These are phyloP conservation scores for Protobothrops flavoviridis DNA, from an alignment of 2,113 vertebrate species.

Conservation along the genomic window DNA sequence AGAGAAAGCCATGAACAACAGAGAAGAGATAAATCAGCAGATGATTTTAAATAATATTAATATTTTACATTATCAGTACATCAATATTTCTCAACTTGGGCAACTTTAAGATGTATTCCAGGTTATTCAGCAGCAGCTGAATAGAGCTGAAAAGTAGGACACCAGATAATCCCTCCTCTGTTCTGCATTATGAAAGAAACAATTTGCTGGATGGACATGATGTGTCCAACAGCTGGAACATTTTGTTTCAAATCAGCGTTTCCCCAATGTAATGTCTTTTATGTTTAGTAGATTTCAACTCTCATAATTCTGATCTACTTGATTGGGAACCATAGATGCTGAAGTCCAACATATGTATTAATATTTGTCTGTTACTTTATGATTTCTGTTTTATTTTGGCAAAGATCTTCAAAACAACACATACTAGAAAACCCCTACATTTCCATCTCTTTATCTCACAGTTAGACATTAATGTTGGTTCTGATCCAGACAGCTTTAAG, in stretches of 20 bases:
- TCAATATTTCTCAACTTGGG: not conserved
- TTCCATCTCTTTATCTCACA: conserved; percentile 32
- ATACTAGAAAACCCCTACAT: conserved; percentile 6
- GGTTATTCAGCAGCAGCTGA: not conserved
- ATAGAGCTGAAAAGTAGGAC: not conserved
- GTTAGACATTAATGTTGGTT: conserved; percentile 26
- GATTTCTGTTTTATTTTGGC: conserved; percentile 18
- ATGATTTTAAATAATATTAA: not conserved
- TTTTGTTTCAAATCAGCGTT: not conserved
- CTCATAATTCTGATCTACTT: not conserved
- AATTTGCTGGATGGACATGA: not conserved
- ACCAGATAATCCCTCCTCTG: not conserved
- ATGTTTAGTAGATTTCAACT: not conserved
- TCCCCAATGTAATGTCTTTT: not conserved
- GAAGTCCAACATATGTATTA: not conserved
- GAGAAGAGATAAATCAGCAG: not conserved
- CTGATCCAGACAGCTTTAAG: conserved; percentile 40
- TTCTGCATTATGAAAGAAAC: not conserved
- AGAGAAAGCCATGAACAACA: not conserved
- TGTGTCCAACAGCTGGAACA: not conserved
- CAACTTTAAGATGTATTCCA: not conserved
- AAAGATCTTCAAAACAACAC: conserved; percentile 25
- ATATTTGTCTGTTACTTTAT: not conserved
- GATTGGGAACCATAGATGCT: not conserved
- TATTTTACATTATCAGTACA: not conserved